Percentiles rank a stretch among this genome's conserved stretches.
Evolutionary conservation across 2,888 invertebrate species (phyloP).

Genomic region (Lasioglossum morio): DNA sequence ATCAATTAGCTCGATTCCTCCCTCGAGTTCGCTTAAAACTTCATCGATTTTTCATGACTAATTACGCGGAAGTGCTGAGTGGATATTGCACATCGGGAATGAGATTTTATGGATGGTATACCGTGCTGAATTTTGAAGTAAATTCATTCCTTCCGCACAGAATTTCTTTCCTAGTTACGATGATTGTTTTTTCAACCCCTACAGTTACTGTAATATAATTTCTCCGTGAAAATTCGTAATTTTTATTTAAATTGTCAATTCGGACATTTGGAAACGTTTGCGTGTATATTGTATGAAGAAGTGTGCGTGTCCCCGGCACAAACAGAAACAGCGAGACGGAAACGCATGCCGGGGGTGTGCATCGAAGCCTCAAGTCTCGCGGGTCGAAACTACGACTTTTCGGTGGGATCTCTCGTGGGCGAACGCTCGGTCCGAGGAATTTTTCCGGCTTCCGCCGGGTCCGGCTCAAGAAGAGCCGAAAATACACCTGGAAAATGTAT

Average conservation of each 20-base stretch:
- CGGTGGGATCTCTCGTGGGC: conserved; percentile 48
- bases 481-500: conserved; percentile 48
- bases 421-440: conserved; percentile 61
- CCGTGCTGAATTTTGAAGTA: background rate
- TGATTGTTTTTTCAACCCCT: background rate
- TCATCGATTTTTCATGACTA: conserved; percentile 26
- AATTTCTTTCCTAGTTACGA: background rate
- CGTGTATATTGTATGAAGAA: background rate
- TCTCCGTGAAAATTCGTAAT: background rate
- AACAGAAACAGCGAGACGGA: conserved; percentile 21
- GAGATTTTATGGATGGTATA: background rate
- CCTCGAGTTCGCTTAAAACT: conserved; percentile 32
- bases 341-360: conserved; percentile 32
- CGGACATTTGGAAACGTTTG: background rate
- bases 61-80: background rate
- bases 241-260: background rate
- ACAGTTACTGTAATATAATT: background rate
- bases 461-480: conserved; percentile 40
- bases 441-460: conserved; percentile 68
- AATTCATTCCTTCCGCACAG: background rate
- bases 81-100: background rate
- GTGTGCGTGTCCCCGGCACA: background rate
- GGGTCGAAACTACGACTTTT: conserved; percentile 67
- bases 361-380: conserved; percentile 55
- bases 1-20: conserved; percentile 46